Base-by-base conservation (phyloP, 2,888 invertebrate genomes). In the Lithodes maja region DNA sequence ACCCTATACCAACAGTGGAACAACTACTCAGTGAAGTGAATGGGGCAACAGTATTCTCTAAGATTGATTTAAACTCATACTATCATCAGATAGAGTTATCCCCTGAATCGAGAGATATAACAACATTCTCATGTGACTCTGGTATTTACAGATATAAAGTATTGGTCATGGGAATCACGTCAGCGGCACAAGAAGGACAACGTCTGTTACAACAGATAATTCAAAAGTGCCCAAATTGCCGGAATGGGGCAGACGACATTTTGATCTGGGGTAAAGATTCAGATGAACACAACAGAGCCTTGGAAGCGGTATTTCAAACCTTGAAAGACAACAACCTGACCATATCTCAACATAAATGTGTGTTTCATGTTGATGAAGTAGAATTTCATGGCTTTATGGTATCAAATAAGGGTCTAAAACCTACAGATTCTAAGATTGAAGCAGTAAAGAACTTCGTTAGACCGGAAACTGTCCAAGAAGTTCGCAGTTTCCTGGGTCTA, bases 1-100 rank as follows among this genome's bases (percentile, higher is more conserved):
- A 93, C 77, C 69, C 85, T 5, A 92, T 80, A 17, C 92, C 92
- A 74, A 92, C 92, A 9, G 71, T 92, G 1, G 92, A 93, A 83
- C 92, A 92, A 50, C 71, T 92, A 17, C 55, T 92, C 2, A 54
- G 79, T 75, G 91, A 93, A 9, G 33, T 93, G 33, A 92, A 86
- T 54, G 90, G 92, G 52, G 85, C 92, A 1, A 85, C 49, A 52
- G 77, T 88, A 3, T 92, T 92, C 68, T 83, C 83, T 3, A 92
- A 92, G 61, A 49, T 92, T 3, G 92, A 92, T 69, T 79, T 92
- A 15, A 90, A 89, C 5, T 52, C 84, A 77, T 92, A 82, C 1
- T 91, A 92, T 85, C 84, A 92, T 83, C 92, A 92, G 55, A 61
- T 90, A 3, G 87, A 87, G 74, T 83, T 92, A 15, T 79, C 86